Evolutionary conservation across 2,888 invertebrate genomes (phyloP), one percentile per base, ranked within the genome.

Genomic region (Drosophila fulvimacula): DNA sequence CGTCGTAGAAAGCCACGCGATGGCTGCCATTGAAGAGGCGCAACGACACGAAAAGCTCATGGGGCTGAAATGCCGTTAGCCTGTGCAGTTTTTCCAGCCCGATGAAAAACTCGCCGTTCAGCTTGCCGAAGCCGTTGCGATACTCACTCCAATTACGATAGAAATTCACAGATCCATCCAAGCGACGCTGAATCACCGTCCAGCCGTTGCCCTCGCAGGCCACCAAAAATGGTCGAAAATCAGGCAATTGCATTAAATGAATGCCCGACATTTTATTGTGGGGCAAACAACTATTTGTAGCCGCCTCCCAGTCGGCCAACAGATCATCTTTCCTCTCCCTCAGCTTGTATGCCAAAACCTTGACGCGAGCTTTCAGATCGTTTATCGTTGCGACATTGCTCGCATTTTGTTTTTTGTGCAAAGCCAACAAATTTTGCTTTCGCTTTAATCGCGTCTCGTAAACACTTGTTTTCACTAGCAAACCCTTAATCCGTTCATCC

Each of bases 81-180:
- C 93, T 93, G 88, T 95, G 93, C 2, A 96, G 92, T 74, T 95
- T 95, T 70, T 96, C 95, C 74, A 95, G 87, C 1, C 96, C 96
- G 15, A 96, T 92, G 94, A 95, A 96, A 88, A 95, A 95, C 88
- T 96, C 96, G 0, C 94, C 94, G 1, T 94, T 94, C 2, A 95
- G 91, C 82, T 95, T 95, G 2, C 96, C 96, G 82, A 96, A 96
- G 0, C 96, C 96, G 39, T 93, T 90, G 76, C 94, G 95, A 85
- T 96, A 96, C 48, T 95, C 94, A 0, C 93, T 86, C 95, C 95
- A 96, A 53, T 93, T 90, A 73, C 94, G 94, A 82, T 94, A 94
- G 87, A 96, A 96, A 78, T 95, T 94, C 82, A 95, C 94, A 2
- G 93, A 93, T 0, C 95, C 96, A 70, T 95, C 95, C 69, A 93